A percentile compares a stretch with the other conserved stretches of the same genome.
phyloP scores from a whole-genome alignment of 2,797 vertebrate genomes.

The Holocentrus rufus region DNA sequence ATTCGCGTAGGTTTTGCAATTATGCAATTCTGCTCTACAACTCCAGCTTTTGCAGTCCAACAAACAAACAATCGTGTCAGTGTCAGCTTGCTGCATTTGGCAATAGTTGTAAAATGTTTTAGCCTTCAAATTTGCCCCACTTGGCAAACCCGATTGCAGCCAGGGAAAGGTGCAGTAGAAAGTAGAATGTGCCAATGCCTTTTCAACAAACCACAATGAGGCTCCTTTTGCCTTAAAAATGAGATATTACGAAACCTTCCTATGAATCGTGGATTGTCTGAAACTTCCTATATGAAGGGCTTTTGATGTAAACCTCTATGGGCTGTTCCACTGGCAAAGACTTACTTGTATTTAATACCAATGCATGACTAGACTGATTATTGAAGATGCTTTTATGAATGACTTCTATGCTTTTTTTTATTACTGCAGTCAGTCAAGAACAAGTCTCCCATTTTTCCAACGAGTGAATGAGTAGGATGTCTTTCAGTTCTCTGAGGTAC shows the following conservation, averaged over 20 bases:
- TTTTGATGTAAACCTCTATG: constrained; percentile 53
- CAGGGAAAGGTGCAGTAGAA: constrained; percentile 41
- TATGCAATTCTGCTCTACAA: constrained; percentile 37
- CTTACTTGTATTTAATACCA: constrained; percentile 15
- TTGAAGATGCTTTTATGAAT: constrained; percentile 25
- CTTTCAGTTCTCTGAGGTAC: not conserved
- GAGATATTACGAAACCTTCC: constrained; percentile 7
- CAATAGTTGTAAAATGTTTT: constrained; percentile 38
- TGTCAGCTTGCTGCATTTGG: constrained; percentile 56
- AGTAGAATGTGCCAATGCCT: constrained; percentile 20
- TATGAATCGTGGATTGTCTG: constrained; percentile 43
- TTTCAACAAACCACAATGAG: constrained; percentile 18
- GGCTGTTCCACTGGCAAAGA: constrained; percentile 12
- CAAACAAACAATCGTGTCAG: constrained; percentile 46
- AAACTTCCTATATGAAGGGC: constrained; percentile 24
- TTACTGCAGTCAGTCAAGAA: constrained; percentile 17
- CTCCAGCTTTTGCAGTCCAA: constrained; percentile 35
- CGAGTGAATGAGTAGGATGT: constrained; percentile 12
- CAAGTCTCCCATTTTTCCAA: constrained; percentile 38
- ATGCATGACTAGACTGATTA: constrained; percentile 46
- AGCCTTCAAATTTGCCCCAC: constrained; percentile 42
- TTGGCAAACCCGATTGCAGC: constrained; percentile 46
- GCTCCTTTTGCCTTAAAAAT: constrained; percentile 16
- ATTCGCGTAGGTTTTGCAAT: constrained; percentile 11
- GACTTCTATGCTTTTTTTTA: constrained; percentile 2